Conservation (phyloP, 1,140 invertebrate genomes). For the Euschistus heros region DNA sequence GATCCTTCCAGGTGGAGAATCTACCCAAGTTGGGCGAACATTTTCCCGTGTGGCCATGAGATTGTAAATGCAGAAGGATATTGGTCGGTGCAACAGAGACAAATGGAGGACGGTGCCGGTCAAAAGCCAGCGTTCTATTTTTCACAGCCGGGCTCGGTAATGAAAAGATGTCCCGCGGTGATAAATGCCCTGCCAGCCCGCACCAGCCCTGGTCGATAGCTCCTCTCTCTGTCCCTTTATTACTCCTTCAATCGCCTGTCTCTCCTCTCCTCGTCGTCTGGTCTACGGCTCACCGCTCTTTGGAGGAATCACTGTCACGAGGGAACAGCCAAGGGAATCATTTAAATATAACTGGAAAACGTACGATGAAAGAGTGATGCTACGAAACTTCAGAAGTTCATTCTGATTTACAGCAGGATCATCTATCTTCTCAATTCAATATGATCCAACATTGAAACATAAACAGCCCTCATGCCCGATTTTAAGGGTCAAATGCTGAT, state of each 20-base stretch:
- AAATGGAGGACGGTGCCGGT: not conserved
- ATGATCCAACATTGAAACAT: too few species aligned
- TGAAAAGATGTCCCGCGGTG: constrained; percentile 8
- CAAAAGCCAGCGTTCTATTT: constrained; percentile 13
- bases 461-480: too few species aligned
- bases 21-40: too few species aligned
- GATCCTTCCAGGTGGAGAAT: too few species aligned
- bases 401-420: too few species aligned
- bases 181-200: constrained; percentile 7
- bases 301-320: not conserved
- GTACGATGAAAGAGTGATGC: too few species aligned
- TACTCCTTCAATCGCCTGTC: not conserved
- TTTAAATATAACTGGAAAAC: too few species aligned
- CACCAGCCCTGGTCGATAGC: too few species aligned
- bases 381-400: too few species aligned
- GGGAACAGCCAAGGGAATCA: too few species aligned
- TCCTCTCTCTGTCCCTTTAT: not conserved
- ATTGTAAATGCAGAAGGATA: constrained; percentile 4
- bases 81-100: constrained; percentile 3
- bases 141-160: constrained; percentile 1
- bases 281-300: not conserved
- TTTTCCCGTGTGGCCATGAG: not conserved
- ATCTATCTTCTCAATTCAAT: too few species aligned
- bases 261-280: not conserved
- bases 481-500: too few species aligned